A percentile compares a stretch with the other conserved stretches of the same genome.
Conservation (phyloP, 2,888 invertebrate genomes). For the Branchellion lobata region DNA sequence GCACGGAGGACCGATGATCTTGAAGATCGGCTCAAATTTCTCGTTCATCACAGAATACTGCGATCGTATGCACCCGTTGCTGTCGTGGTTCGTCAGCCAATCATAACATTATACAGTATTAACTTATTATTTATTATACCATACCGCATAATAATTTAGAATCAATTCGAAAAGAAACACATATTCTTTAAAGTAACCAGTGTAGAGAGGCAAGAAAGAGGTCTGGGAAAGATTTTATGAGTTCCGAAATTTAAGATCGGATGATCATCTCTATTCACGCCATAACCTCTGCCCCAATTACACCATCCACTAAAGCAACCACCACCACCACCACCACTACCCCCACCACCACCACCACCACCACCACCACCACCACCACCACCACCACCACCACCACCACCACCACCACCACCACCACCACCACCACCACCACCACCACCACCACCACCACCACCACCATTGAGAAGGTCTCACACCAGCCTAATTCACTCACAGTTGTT, state of each 20-base stretch:
- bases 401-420: slow-evolving; percentile 16
- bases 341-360: no score
- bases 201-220: no score
- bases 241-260: no score
- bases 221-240: no score
- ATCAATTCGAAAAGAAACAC: background rate
- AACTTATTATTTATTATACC: background rate
- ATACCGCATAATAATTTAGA: no score
- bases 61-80: slow-evolving; percentile 47
- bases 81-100: slow-evolving; percentile 17
- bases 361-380: background rate
- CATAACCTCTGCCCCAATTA: no score
- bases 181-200: background rate
- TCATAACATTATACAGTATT: background rate
- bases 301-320: no score
- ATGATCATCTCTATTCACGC: no score
- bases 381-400: background rate
- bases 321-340: no score
- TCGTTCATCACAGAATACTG: slow-evolving; percentile 46
- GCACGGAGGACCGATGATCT: slow-evolving; percentile 57
- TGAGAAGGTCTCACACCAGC: background rate
- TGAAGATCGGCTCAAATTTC: slow-evolving; percentile 41
- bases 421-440: background rate
- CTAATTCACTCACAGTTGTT: slow-evolving; percentile 58
- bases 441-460: background rate